Evolutionary conservation across 2,797 vertebrate species (phyloP).

Genomic region (Gastrophryne carolinensis): DNA sequence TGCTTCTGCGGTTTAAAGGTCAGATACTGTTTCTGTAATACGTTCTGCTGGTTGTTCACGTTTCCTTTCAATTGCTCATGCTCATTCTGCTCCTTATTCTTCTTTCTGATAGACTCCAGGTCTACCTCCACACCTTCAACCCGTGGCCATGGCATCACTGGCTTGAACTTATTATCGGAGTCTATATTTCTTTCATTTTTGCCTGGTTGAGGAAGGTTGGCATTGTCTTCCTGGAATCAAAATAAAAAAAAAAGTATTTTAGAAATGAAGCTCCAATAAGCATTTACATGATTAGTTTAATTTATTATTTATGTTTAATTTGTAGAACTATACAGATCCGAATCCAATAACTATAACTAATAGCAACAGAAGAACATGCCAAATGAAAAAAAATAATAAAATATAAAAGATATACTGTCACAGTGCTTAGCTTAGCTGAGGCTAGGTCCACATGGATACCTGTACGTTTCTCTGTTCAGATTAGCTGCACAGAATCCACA

Average conservation of each 20-base stretch:
- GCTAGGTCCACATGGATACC: no score
- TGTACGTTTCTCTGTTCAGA: no score
- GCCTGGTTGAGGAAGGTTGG: conserved; percentile 68
- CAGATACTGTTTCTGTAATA: conserved; percentile 89
- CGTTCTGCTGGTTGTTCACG: conserved; percentile 72
- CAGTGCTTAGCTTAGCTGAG: no score
- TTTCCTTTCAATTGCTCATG: conserved; percentile 64
- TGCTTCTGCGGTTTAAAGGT: conserved; percentile 90
- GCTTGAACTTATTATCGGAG: conserved; percentile 80
- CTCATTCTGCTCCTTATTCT: conserved; percentile 77
- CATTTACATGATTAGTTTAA: no score
- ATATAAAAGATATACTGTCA: no score
- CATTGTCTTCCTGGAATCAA: conserved; percentile 73
- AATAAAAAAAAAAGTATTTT: not conserved
- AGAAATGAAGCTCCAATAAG: not conserved
- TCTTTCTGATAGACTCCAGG: conserved; percentile 87
- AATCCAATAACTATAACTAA: no score
- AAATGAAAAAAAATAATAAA: no score
- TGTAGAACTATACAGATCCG: no score
- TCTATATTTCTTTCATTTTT: conserved; percentile 67
- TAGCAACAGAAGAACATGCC: no score
- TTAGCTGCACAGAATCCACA: no score
- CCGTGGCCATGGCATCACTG: conserved; percentile 94
- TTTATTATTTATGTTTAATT: no score
- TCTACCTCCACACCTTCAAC: conserved; percentile 97